Conservation (phyloP, 2,113 vertebrate genomes). For the Phalacrocorax brasilianus region DNA sequence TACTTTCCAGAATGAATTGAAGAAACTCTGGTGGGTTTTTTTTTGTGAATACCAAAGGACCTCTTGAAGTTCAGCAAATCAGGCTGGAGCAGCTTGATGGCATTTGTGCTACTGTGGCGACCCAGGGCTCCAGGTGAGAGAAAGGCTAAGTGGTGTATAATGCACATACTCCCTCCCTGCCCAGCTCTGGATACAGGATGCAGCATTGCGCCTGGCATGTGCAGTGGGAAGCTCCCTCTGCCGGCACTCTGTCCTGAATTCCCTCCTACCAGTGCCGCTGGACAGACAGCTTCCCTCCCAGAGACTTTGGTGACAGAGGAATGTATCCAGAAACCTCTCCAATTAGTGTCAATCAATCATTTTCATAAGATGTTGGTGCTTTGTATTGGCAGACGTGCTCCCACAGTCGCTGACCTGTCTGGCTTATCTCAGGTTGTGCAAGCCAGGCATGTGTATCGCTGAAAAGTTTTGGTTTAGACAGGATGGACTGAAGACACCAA, state of each 20-base stretch:
- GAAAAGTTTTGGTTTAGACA: background rate
- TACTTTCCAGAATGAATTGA: background rate
- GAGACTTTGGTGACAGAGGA: background rate
- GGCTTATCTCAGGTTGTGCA: background rate
- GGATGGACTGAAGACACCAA: background rate
- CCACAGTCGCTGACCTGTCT: background rate
- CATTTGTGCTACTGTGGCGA: background rate
- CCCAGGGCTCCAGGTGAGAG: background rate
- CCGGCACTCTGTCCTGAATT: background rate
- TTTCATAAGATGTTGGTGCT: background rate
- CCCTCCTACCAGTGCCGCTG: rapidly evolving
- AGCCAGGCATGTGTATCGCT: rapidly evolving
- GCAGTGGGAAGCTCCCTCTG: background rate
- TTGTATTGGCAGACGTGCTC: background rate
- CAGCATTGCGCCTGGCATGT: background rate
- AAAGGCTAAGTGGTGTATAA: background rate
- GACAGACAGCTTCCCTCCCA: background rate
- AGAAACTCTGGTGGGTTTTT: background rate
- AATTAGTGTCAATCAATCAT: background rate
- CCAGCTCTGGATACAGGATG: background rate
- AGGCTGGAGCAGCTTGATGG: background rate
- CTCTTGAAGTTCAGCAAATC: background rate
- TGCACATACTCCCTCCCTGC: background rate
- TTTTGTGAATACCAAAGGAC: background rate
- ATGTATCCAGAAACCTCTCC: background rate